Evolutionary conservation across 2,888 invertebrate species (phyloP).

Genomic region (Orthosia gothica): DNA sequence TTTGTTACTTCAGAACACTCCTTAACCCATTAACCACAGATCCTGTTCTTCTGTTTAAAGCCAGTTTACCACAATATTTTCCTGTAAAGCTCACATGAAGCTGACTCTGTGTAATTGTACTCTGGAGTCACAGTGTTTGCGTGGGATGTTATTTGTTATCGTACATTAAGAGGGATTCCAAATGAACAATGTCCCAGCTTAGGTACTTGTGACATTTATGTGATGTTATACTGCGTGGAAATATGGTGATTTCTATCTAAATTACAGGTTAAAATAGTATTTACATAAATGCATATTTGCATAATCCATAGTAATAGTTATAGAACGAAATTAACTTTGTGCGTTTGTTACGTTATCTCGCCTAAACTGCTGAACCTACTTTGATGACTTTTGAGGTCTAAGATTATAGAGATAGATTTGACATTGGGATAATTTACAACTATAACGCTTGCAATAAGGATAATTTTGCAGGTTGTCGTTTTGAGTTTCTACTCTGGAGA

Average conservation of each 20-base stretch:
- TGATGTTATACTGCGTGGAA: background rate
- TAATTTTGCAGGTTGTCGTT: no score
- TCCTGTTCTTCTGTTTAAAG: background rate
- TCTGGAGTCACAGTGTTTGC: constrained; percentile 15
- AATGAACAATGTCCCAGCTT: constrained; percentile 38
- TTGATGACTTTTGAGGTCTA: no score
- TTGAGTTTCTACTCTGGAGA: no score
- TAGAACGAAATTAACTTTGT: no score
- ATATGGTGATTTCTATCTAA: background rate
- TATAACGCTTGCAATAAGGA: no score
- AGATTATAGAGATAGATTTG: no score
- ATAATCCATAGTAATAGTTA: no score
- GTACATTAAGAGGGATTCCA: constrained; percentile 47
- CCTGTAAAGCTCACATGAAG: background rate
- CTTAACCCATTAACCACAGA: background rate
- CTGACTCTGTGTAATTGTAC: constrained; percentile 36
- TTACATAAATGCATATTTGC: background rate
- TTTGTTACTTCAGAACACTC: background rate
- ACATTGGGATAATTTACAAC: no score
- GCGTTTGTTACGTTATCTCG: no score
- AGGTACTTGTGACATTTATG: constrained; percentile 14
- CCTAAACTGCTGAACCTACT: no score
- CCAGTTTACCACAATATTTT: constrained; percentile 14
- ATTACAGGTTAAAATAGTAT: background rate
- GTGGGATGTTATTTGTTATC: constrained; percentile 43